Conservation (phyloP, 2,113 vertebrate species). For the Ameiurus melas region DNA sequence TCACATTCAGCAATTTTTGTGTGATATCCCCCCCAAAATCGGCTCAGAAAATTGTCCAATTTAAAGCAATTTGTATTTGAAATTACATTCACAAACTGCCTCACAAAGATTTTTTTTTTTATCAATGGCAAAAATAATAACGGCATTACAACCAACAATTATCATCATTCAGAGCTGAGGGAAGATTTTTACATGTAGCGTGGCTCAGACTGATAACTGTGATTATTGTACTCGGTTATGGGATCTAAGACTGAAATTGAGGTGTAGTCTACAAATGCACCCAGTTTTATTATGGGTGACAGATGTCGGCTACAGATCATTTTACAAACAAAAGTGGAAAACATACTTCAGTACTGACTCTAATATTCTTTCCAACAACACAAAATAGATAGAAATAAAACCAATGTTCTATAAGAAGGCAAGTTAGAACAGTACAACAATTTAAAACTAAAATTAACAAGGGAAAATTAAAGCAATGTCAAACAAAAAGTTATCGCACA, state of each 20-base stretch:
- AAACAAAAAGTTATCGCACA: not conserved
- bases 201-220: constrained; percentile 77
- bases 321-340: constrained; percentile 28
- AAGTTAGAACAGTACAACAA: not conserved
- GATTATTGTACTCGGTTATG: constrained; percentile 78
- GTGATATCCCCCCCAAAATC: constrained; percentile 73
- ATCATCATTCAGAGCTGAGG: constrained; percentile 78
- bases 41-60: constrained; percentile 76
- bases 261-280: constrained; percentile 39
- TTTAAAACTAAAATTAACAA: not conserved
- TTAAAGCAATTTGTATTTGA: constrained; percentile 77
- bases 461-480: not conserved
- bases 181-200: constrained; percentile 75
- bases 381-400: not conserved
- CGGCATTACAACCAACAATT: constrained; percentile 80
- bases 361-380: not conserved
- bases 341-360: not conserved
- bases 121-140: constrained; percentile 80
- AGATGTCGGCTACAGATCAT: constrained; percentile 8
- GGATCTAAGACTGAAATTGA: constrained; percentile 70
- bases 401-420: not conserved
- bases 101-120: constrained; percentile 74
- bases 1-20: constrained; percentile 72
- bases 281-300: constrained; percentile 31
- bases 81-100: constrained; percentile 76